Evolutionary conservation across 2,797 vertebrate genomes (phyloP).

Genomic region (Micrastur ruficollis): DNA sequence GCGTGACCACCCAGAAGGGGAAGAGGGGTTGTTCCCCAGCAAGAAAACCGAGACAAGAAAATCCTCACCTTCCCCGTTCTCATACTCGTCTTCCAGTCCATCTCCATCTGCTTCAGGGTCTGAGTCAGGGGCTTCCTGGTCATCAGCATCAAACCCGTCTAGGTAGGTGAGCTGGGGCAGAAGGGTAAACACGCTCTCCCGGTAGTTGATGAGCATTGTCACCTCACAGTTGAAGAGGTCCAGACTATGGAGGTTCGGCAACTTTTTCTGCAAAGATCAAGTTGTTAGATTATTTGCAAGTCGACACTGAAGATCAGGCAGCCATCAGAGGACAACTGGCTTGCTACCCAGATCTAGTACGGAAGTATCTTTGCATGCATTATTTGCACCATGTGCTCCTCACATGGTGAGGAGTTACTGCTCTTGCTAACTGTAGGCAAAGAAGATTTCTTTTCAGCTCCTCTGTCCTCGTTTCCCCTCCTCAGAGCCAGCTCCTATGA

Average conservation of each 20-base stretch:
- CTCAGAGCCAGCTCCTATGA: background rate
- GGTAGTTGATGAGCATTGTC: constrained; percentile 67
- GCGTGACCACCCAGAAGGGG: fast-evolving
- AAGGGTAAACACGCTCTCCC: constrained; percentile 69
- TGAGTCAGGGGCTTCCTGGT: constrained; percentile 75
- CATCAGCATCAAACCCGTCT: constrained; percentile 66
- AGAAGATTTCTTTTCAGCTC: background rate
- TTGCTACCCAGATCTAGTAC: background rate
- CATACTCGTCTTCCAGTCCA: constrained; percentile 64
- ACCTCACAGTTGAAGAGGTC: constrained; percentile 73
- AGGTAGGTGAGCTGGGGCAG: constrained; percentile 72
- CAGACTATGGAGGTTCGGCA: constrained; percentile 65
- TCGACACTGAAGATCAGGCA: background rate
- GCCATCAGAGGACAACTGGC: background rate
- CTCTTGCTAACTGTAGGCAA: background rate
- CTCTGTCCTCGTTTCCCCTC: background rate
- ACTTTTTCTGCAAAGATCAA: constrained; percentile 63
- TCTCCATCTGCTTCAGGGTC: constrained; percentile 66
- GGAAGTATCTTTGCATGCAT: background rate
- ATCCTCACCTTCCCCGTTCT: constrained; percentile 61
- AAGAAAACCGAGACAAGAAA: background rate
- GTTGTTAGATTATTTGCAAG: background rate
- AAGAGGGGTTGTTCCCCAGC: background rate
- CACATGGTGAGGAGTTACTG: background rate
- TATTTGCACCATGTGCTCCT: background rate